phyloP scores from a whole-genome alignment of 2,888 invertebrate species.

The Vannuccia rotundouncinata region DNA sequence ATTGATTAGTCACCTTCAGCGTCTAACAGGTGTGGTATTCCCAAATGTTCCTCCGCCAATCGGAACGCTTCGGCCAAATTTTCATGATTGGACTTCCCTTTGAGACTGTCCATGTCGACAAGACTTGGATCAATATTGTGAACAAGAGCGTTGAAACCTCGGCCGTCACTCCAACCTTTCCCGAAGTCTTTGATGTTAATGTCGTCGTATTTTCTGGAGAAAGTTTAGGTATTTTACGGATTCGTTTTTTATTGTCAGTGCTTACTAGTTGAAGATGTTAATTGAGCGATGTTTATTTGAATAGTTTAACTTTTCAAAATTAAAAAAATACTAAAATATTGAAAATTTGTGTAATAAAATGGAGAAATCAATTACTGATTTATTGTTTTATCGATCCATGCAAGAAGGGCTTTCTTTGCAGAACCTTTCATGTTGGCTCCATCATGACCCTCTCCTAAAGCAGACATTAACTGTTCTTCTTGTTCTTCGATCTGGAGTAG shows the following conservation, averaged over 20 bases:
- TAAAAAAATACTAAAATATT: no score
- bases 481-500: constrained; percentile 35
- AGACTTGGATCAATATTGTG: constrained; percentile 86
- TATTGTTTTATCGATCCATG: constrained; percentile 87
- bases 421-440: constrained; percentile 67
- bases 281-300: no score
- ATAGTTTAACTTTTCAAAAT: no score
- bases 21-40: constrained; percentile 81
- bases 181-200: constrained; percentile 87
- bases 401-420: constrained; percentile 79
- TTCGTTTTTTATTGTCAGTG: no score
- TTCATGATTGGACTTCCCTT: constrained; percentile 69
- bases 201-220: constrained; percentile 73
- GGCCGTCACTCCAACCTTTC: constrained; percentile 87
- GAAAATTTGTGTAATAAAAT: no score
- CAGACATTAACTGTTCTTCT: constrained; percentile 35
- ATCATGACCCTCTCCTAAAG: constrained; percentile 11
- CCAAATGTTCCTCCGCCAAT: constrained; percentile 80
- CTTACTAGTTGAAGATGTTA: no score
- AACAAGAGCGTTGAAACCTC: constrained; percentile 86
- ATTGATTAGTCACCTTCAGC: constrained; percentile 66
- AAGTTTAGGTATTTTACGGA: no score
- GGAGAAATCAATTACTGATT: no score
- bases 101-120: constrained; percentile 76
- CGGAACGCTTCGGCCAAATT: constrained; percentile 85